These are phyloP conservation scores for Picus viridis DNA, from an alignment of 2,797 vertebrate genomes.

Conservation along the genomic window DNA sequence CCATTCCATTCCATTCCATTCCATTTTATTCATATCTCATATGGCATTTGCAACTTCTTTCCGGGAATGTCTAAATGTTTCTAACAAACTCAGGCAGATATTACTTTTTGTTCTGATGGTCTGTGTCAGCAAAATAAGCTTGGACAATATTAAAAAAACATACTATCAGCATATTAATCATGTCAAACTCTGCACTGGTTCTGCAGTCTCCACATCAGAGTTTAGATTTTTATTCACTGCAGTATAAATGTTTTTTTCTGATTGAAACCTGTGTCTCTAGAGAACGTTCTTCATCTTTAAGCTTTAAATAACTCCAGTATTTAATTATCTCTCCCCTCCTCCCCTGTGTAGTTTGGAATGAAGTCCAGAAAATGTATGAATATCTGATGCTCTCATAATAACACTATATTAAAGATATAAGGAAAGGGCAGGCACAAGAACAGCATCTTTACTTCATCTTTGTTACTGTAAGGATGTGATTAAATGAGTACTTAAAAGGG, in stretches of 20 bases:
- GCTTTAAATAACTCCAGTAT: background rate
- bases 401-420: background rate
- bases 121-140: background rate
- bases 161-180: background rate
- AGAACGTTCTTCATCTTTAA: background rate
- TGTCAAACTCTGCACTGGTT: background rate
- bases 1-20: too few species aligned
- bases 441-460: background rate
- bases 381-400: background rate
- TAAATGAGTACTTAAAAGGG: background rate
- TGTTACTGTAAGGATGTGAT: background rate
- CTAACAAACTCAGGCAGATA: background rate
- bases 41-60: background rate
- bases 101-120: background rate
- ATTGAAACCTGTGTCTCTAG: background rate
- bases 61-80: background rate
- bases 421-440: background rate
- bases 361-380: background rate
- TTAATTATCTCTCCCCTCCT: background rate
- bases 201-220: background rate
- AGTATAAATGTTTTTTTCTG: background rate
- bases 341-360: background rate
- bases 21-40: background rate
- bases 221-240: background rate
- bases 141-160: background rate